Percentiles rank a stretch among this genome's conserved stretches.
Evolutionary conservation across 1,140 invertebrate genomes (phyloP).

Genomic region (Aphaenogaster rudis): DNA sequence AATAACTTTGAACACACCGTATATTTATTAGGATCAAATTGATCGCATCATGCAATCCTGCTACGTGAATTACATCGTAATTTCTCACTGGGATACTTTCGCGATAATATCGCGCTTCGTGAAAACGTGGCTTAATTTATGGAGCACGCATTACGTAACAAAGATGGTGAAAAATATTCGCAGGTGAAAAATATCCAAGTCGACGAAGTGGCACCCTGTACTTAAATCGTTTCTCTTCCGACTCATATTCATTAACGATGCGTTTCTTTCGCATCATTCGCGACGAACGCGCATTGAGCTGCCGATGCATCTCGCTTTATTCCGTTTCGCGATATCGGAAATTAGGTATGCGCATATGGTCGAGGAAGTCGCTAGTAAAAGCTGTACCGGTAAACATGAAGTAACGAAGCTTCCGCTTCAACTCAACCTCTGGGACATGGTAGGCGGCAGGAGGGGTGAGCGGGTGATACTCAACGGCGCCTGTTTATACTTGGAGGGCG

Average conservation of each 20-base stretch:
- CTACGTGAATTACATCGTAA: constrained; percentile 19
- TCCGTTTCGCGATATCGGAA: constrained; percentile 5
- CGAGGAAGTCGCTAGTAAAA: constrained; percentile 30
- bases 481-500: constrained; percentile 62
- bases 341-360: constrained; percentile 29
- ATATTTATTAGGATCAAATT: constrained; percentile 3
- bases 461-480: constrained; percentile 36
- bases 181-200: constrained; percentile 18
- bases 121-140: constrained; percentile 35
- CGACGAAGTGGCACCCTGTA: constrained; percentile 27
- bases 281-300: not conserved
- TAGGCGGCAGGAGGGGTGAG: not conserved
- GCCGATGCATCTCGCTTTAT: not conserved
- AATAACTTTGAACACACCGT: not conserved
- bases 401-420: constrained; percentile 60
- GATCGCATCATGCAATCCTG: not conserved
- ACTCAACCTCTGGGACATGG: constrained; percentile 22
- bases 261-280: not conserved
- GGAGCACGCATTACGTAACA: constrained; percentile 17
- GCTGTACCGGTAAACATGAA: constrained; percentile 46
- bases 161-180: constrained; percentile 2
- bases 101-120: constrained; percentile 41
- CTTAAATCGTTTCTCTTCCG: constrained; percentile 34
- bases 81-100: constrained; percentile 28
- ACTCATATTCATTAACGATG: not conserved